These are phyloP conservation scores for Antheraea yamamai DNA, from an alignment of 2,888 invertebrate species.

Conservation along the genomic window DNA sequence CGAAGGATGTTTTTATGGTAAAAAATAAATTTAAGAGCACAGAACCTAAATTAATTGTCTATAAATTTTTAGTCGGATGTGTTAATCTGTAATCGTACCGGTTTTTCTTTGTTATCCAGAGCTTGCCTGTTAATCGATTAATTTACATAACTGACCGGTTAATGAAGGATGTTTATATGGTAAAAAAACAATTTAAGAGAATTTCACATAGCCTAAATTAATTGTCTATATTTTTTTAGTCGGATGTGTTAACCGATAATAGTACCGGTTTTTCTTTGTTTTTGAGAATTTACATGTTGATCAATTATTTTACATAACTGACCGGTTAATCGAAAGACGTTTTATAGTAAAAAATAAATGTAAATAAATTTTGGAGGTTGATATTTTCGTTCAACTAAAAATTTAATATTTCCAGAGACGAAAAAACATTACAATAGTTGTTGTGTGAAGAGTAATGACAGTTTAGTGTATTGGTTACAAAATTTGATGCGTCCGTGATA, in stretches of 20 bases:
- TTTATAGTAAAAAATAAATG: neutral
- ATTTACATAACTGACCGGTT: neutral
- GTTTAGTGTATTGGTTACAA: slow-evolving; percentile 60
- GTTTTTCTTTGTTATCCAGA: neutral
- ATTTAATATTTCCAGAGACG: neutral
- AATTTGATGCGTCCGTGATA: slow-evolving; percentile 64
- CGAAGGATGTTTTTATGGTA: neutral
- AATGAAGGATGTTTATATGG: neutral
- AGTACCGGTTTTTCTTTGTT: neutral
- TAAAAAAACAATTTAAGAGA: neutral
- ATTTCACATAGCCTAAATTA: slow-evolving; percentile 50
- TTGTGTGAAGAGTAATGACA: slow-evolving; percentile 61
- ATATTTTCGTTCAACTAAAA: neutral
- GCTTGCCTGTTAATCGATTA: neutral
- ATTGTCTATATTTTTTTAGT: neutral
- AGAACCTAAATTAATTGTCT: slow-evolving; percentile 37
- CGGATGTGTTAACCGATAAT: neutral
- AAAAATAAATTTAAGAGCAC: slow-evolving; percentile 31
- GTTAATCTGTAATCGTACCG: neutral
- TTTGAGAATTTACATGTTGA: neutral
- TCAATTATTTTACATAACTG: neutral
- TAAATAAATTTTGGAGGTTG: neutral
- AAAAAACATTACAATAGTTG: slow-evolving; percentile 53
- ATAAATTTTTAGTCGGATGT: neutral
- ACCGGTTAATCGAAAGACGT: neutral